Base-by-base conservation (phyloP, 2,113 vertebrate species). In the Phasianus colchicus region DNA sequence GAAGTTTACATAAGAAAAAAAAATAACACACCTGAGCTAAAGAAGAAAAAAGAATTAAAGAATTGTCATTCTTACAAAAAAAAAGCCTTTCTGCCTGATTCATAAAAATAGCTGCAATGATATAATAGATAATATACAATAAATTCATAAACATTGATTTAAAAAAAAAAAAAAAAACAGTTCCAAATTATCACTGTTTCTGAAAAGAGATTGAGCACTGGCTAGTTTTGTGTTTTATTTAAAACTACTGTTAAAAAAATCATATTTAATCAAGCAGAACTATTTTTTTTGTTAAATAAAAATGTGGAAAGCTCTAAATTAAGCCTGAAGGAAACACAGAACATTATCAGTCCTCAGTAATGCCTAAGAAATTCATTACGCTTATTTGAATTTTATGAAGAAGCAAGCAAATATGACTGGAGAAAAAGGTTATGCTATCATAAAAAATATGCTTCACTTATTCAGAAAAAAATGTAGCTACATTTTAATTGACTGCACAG, bases 301-400 rank as follows among this genome's bases (percentile, higher is more conserved):
- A 83, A n/a, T 19, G 25, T 30, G 63, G 38, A 85, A 71, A 74
- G 2, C 32, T 74, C 25, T 77, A 73, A 75, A 95, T 70, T 80
- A 92, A 93, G 29, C 50, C 55, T 43, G 47, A 87, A 83, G 29
- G 11, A 93, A 94, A 88, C 9, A 76, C 8, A 71, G 50, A 50
- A 71, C 9, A 64, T 77, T 57, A 64, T 13, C 60, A 84, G 80
- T 66, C 38, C 10, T 64, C 50, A 71, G 29, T 85, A 74, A 67
- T 29, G 20, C 61, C 45, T 83, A 25, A 87, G 60, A 92, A 86
- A 87, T 55, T 88, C 34, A 80, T 91, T 70, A 58, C 12, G 87
- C 55, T 83, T 60, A 42, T 8, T 45, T 64, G 60, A 91, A 88
- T 89, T 92, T 95, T 77, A 92, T 88, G 55, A 91, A 93, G 71